Evolutionary conservation across 2,888 invertebrate genomes (phyloP).

Genomic region (Heliconius sara): DNA sequence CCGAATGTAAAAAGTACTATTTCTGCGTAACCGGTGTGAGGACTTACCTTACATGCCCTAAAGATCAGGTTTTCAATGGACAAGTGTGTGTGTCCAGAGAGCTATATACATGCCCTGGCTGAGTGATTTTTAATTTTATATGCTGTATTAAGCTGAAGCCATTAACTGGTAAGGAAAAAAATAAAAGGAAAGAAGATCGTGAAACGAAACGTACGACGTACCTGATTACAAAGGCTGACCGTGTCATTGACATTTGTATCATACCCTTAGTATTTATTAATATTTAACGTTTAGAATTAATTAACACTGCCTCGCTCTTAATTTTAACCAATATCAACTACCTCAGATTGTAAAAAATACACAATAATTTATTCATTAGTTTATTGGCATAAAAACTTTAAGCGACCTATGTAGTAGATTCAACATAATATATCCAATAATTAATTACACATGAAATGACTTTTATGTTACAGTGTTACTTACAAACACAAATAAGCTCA

Average conservation of each 20-base stretch:
- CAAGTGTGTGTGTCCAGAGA: conserved; percentile 79
- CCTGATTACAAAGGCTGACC: conserved; percentile 62
- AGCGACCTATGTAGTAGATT: conserved; percentile 64
- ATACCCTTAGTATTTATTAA: conserved; percentile 34
- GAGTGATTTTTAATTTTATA: conserved; percentile 50
- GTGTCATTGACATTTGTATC: conserved; percentile 39
- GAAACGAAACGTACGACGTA: conserved; percentile 62
- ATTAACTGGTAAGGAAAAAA: conserved; percentile 31
- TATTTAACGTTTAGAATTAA: conserved; percentile 21
- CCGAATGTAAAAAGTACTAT: conserved; percentile 81
- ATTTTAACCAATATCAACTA: conserved; percentile 36
- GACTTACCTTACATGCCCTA: conserved; percentile 78
- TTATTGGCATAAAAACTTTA: conserved; percentile 79
- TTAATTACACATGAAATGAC: conserved; percentile 69
- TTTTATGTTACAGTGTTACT: conserved; percentile 73
- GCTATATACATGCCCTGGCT: conserved; percentile 78
- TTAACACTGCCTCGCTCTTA: conserved; percentile 34
- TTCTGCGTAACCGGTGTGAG: conserved; percentile 82
- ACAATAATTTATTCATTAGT: conserved; percentile 52
- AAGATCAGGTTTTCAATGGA: conserved; percentile 82
- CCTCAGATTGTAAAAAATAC: conserved; percentile 40
- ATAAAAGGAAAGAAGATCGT: conserved; percentile 26
- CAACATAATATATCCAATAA: conserved; percentile 61
- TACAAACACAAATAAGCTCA: conserved; percentile 69
- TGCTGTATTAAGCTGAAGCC: conserved; percentile 35